Percentiles rank a stretch among this genome's conserved stretches.
These are phyloP conservation scores for Pseudochromis fuscus DNA, from an alignment of 2,797 vertebrate genomes.

Conservation along the genomic window DNA sequence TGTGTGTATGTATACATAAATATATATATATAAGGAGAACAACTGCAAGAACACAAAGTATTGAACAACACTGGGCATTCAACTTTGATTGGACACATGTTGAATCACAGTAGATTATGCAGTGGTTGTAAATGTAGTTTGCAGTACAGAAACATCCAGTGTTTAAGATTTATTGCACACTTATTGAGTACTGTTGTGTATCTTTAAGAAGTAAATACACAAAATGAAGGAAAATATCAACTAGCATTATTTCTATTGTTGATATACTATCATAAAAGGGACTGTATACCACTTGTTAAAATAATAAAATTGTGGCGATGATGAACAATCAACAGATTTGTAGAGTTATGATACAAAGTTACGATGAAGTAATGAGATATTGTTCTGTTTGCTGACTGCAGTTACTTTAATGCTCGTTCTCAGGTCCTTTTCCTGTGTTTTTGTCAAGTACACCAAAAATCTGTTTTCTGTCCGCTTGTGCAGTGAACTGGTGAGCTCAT, in stretches of 20 bases:
- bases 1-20: no score
- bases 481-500: slow-evolving; percentile 24
- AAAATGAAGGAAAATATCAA: slow-evolving; percentile 37
- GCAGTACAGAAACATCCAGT: slow-evolving; percentile 25
- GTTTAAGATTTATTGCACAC: slow-evolving; percentile 41
- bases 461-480: slow-evolving; percentile 42
- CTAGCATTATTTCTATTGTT: slow-evolving; percentile 38
- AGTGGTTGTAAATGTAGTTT: slow-evolving; percentile 55
- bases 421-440: slow-evolving; percentile 75
- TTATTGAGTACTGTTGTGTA: slow-evolving; percentile 29
- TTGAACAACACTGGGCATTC: slow-evolving; percentile 27
- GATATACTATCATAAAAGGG: slow-evolving; percentile 62
- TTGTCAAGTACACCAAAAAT: slow-evolving; percentile 69
- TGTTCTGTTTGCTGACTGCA: slow-evolving; percentile 53
- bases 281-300: slow-evolving; percentile 69
- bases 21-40: slow-evolving; percentile 50
- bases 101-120: slow-evolving; percentile 12
- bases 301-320: slow-evolving; percentile 42
- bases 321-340: slow-evolving; percentile 64
- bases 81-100: slow-evolving; percentile 27
- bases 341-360: slow-evolving; percentile 40
- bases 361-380: slow-evolving; percentile 29
- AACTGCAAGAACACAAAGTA: slow-evolving; percentile 33
- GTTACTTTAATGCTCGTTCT: slow-evolving; percentile 64
- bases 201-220: slow-evolving; percentile 40